A percentile compares a stretch with the other conserved stretches of the same genome.
phyloP scores from a whole-genome alignment of 2,113 vertebrate genomes.

The Clarias magur region DNA sequence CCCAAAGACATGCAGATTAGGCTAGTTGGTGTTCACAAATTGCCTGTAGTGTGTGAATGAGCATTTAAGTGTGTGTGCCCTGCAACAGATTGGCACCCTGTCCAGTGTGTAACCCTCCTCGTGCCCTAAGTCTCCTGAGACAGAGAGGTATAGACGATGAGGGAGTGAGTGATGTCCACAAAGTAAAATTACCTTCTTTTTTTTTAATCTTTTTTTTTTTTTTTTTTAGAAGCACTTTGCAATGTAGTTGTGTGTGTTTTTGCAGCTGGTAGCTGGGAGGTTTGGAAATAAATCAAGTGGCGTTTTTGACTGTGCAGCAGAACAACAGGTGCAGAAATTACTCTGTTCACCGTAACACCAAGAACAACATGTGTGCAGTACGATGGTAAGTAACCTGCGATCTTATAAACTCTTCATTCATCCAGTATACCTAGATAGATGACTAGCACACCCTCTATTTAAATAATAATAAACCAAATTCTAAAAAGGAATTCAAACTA shows the following conservation, averaged over 20 bases:
- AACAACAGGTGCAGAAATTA: constrained; percentile 48
- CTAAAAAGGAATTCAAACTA: background rate
- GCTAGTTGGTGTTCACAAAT: too few species aligned
- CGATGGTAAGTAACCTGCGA: background rate
- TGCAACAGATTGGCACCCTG: too few species aligned
- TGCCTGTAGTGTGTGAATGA: too few species aligned
- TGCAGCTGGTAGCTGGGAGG: background rate
- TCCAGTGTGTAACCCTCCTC: too few species aligned
- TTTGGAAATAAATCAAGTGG: background rate
- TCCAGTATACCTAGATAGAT: background rate
- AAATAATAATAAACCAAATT: background rate
- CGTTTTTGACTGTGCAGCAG: constrained; percentile 6
- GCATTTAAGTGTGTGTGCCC: too few species aligned
- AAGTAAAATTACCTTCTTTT: too few species aligned
- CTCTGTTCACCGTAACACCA: constrained; percentile 29
- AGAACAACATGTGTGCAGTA: background rate
- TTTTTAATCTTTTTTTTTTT: too few species aligned
- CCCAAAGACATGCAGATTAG: too few species aligned
- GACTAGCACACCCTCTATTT: background rate
- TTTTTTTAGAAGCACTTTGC: too few species aligned
- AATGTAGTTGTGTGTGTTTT: background rate
- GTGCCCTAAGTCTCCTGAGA: too few species aligned
- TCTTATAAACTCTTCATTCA: background rate
- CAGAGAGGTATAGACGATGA: too few species aligned
- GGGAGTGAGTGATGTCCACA: too few species aligned